A percentile compares a stretch with the other conserved stretches of the same genome.
These are phyloP conservation scores for Lysandra coridon DNA, from an alignment of 2,888 invertebrate species.

Conservation along the genomic window DNA sequence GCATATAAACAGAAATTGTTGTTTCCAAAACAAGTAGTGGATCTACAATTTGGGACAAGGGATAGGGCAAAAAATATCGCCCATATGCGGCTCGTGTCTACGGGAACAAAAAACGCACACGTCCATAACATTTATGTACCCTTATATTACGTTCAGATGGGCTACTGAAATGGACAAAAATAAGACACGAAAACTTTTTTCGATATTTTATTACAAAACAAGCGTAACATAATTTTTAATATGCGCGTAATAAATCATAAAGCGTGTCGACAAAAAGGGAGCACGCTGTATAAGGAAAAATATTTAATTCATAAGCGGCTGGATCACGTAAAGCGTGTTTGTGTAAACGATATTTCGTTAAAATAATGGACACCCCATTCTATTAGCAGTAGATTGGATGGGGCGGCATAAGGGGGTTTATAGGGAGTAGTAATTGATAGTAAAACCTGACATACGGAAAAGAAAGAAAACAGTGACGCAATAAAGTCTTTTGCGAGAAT, in stretches of 20 bases:
- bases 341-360: conserved; percentile 47
- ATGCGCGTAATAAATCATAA: conserved; percentile 8
- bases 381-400: conserved; percentile 38
- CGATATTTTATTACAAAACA: neutral
- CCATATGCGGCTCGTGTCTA: conserved; percentile 1
- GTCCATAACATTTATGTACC: neutral
- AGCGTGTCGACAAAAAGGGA: neutral
- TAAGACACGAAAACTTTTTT: neutral
- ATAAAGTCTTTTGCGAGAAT: neutral
- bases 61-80: neutral
- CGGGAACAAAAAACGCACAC: neutral
- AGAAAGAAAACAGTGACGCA: neutral
- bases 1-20: conserved; percentile 1
- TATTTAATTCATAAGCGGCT: conserved; percentile 38
- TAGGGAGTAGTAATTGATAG: conserved; percentile 33
- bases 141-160: neutral
- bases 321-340: conserved; percentile 44
- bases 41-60: neutral
- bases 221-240: conserved; percentile 4
- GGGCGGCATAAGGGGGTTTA: conserved; percentile 35
- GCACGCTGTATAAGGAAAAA: conserved; percentile 35
- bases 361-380: conserved; percentile 47
- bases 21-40: neutral
- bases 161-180: neutral
- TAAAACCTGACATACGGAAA: conserved; percentile 15